Evolutionary conservation across 2,113 vertebrate species (phyloP), one percentile per base, ranked within the genome.

Genomic region (Gallinago undulata): DNA sequence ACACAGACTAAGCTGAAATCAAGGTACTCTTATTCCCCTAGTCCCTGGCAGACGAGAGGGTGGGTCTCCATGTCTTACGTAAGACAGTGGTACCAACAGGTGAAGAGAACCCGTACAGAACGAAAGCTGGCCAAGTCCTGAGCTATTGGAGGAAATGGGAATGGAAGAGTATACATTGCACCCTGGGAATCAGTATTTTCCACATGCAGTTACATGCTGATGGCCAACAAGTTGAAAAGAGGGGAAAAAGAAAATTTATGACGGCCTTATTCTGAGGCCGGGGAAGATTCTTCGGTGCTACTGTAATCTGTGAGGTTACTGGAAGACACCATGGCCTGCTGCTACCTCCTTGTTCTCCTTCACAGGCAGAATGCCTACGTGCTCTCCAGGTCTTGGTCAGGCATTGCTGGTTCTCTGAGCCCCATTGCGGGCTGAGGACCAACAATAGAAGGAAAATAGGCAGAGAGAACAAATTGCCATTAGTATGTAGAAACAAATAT

Each of bases 381-480:
- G 35, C 16, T 30, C 67, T 28, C 41, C 13, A 6, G 4, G 19
- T 12, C 67, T 13, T 6, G 19, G n/a, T 6, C 27, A 12, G 47
- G 39, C 55, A 12, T 4, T 24, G n/a, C 59, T 33, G 39, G 25
- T 25, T 47, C 25, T 39, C 57, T 21, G 14, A 78, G 27, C 80
- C 59, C 39, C 17, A 3, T 2, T 13, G 22, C 11, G 10, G 8
- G 41, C 53, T 48, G 27, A 50, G 22, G 73, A 33, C 0, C 0
- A 50, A 28, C 12, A n/a, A 11, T 9, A 35, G 21, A 43, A 51
- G 6, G 19, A 55, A 69, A 76, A 33, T 1, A 7, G 23, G 8
- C 51, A 31, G 63, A 78, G 31, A 22, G 28, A 76, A 72, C 12
- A 35, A 68, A 57, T 3, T 31, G 7, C 39, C 39, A 19, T 24